These are phyloP conservation scores for Lagopus leucura DNA, from an alignment of 2,113 vertebrate species.

Conservation along the genomic window DNA sequence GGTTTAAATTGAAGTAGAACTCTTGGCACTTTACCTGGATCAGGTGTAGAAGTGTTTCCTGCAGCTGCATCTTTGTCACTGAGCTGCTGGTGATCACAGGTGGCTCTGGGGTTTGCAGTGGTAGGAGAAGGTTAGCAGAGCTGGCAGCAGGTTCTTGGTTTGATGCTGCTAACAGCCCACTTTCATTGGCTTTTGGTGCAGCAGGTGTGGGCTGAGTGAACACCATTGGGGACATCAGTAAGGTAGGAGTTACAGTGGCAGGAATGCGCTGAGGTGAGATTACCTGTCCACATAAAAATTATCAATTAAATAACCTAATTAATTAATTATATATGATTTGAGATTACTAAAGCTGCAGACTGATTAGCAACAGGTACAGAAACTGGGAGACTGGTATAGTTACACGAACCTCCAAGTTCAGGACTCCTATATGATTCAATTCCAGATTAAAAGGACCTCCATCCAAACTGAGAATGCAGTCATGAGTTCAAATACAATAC, in stretches of 20 bases:
- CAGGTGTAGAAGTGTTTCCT: conserved; percentile 87
- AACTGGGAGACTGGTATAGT: accelerated
- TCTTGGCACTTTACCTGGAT: conserved; percentile 80
- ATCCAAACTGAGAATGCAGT: not conserved
- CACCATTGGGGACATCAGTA: conserved; percentile 89
- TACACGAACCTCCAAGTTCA: not conserved
- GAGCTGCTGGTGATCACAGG: not conserved
- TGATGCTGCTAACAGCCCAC: not conserved
- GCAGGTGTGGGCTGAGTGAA: conserved; percentile 79
- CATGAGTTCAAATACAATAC: not conserved
- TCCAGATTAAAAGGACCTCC: not conserved
- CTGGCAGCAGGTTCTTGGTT: conserved; percentile 10
- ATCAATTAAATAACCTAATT: no score
- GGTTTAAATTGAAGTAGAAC: accelerated
- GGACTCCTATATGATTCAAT: not conserved
- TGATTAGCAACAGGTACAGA: not conserved
- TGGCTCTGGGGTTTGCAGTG: conserved; percentile 57
- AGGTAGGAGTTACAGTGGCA: conserved; percentile 78
- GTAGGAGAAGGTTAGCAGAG: conserved; percentile 52
- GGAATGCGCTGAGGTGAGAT: conserved; percentile 82
- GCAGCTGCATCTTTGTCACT: conserved; percentile 87
- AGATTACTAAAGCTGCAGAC: not conserved
- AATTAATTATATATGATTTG: accelerated
- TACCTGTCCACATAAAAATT: conserved; percentile 66
- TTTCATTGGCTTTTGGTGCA: conserved; percentile 21